Evolutionary conservation across 2,888 invertebrate genomes (phyloP).

Genomic region (Phengaris arion): DNA sequence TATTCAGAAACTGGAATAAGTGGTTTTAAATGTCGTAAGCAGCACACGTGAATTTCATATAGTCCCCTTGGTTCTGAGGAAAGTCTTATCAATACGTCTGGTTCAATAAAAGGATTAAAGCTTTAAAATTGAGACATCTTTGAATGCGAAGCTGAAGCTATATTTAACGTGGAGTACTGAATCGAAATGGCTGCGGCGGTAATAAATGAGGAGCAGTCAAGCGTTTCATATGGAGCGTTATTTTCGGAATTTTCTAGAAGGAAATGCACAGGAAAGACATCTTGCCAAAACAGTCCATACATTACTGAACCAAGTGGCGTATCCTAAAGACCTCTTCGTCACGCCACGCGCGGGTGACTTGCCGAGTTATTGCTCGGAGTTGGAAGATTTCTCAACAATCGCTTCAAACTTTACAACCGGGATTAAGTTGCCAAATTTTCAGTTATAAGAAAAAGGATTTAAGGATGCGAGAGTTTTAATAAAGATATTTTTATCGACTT

Average conservation of each 20-base stretch:
- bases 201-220: slow-evolving; percentile 15
- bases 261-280: slow-evolving; percentile 25
- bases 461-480: neutral
- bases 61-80: too few relatives aligned
- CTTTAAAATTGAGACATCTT: neutral
- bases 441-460: neutral
- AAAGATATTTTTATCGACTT: neutral
- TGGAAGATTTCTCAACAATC: slow-evolving; percentile 31
- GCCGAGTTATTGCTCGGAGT: slow-evolving; percentile 53
- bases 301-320: slow-evolving; percentile 62
- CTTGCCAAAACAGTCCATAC: slow-evolving; percentile 33
- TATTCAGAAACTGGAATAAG: too few relatives aligned
- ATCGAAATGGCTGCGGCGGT: slow-evolving; percentile 1
- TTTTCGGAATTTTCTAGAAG: slow-evolving; percentile 8
- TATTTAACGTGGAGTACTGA: slow-evolving; percentile 9
- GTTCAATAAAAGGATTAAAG: too few relatives aligned
- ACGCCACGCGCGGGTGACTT: slow-evolving; percentile 48
- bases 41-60: too few relatives aligned
- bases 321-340: slow-evolving; percentile 56
- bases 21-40: too few relatives aligned
- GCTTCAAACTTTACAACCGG: slow-evolving; percentile 28
- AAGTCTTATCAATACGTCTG: too few relatives aligned
- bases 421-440: slow-evolving; percentile 8
- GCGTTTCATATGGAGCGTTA: slow-evolving; percentile 17
- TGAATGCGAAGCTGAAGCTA: neutral